Evolutionary conservation across 2,888 invertebrate species (phyloP), one percentile per base, ranked within the genome.

Genomic region (Aelia acuminata): DNA sequence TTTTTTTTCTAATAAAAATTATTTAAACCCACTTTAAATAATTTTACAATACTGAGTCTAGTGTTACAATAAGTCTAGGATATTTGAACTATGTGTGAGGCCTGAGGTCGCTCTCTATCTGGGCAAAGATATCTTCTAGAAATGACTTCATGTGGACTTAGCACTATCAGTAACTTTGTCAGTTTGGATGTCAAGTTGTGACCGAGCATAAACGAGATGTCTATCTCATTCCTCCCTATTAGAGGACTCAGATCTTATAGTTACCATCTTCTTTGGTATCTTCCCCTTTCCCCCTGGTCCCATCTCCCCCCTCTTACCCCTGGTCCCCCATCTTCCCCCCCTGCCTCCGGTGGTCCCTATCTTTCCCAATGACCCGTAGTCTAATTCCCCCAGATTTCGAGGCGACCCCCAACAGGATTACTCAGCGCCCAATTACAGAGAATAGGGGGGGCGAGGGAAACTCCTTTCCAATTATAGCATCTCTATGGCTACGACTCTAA

Each of bases 371-470:
- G 80, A 47, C 80, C 80, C 80, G 43, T 80, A 47, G 43, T 47
- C 80, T 80, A 47, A 80, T 43, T 39, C 80, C 80, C 80, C 80
- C 80, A 47, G 80, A 80, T 80, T 80, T 4, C 20, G 80, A 18
- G 22, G 39, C 43, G 7, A 7, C 43, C 43, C 80, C 35, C 63
- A 22, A 3, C 22, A 22, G 80, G 80, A 80, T 80, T 80, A 80
- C 43, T 80, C 80, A 80, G 43, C 43, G n/a, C 80, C 80, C 80
- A 80, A 80, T 80, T 80, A 80, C 80, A 80, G 80, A 70, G 63
- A 35, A 18, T 31, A 3, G 50, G n/a, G 35, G 35, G 57, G 31
- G 63, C n/a, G n/a, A n/a, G n/a, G n/a, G n/a, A n/a, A 70, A 70
- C 80, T 47, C 80, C 80, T 80, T 80, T 47, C 80, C 80, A 80